Conservation (phyloP, 1,140 invertebrate species). For the Lepidotrigona ventralis region DNA sequence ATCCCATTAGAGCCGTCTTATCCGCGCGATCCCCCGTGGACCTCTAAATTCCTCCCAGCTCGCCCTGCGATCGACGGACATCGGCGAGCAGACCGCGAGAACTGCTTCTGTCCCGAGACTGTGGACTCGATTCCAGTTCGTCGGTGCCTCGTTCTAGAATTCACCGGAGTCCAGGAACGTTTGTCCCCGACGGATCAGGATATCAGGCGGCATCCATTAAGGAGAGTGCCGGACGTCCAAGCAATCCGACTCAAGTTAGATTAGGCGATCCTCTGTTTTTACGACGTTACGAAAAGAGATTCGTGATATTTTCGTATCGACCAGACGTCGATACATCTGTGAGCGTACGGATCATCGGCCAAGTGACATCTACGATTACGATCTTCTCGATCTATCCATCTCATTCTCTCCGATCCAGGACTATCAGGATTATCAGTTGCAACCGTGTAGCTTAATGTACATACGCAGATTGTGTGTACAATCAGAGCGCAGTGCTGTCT, state of each 20-base stretch:
- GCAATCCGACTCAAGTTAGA: conserved; percentile 29
- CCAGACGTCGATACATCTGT: conserved; percentile 48
- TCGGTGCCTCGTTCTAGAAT: neutral
- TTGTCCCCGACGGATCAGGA: conserved; percentile 52
- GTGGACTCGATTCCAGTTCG: neutral
- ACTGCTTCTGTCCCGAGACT: neutral
- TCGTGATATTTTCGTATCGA: conserved; percentile 27
- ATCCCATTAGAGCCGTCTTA: conserved; percentile 70
- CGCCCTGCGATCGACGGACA: conserved; percentile 47
- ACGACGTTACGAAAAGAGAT: neutral
- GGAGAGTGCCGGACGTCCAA: conserved; percentile 73
- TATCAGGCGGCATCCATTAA: conserved; percentile 73
- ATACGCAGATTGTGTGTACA: neutral
- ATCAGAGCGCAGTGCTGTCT: conserved; percentile 52
- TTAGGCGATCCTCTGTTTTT: conserved; percentile 32
- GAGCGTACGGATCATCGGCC: conserved; percentile 24
- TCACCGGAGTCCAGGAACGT: neutral
- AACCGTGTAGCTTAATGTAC: neutral
- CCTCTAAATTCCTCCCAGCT: conserved; percentile 67
- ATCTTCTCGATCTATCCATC: conserved; percentile 33
- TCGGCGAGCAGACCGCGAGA: neutral
- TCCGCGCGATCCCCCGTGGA: conserved; percentile 65
- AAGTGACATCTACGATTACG: conserved; percentile 74
- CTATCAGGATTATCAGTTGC: neutral
- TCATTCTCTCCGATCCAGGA: neutral